Evolutionary conservation across 2,797 vertebrate species (phyloP).

Genomic region (Lithobates pipiens): DNA sequence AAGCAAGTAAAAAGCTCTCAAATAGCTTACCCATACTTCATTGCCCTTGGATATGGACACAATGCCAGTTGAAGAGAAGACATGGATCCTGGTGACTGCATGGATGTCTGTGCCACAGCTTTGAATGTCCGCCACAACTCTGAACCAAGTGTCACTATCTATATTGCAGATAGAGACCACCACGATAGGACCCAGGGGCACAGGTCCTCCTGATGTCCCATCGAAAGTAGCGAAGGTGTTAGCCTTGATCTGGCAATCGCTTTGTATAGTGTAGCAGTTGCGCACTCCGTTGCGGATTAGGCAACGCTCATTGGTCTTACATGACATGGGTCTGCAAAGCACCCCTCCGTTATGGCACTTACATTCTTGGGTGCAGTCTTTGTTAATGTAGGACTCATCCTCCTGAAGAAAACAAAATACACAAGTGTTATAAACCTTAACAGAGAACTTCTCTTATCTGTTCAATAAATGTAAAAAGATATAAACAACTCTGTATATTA

Average conservation of each 20-base stretch:
- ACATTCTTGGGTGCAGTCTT: slow-evolving; percentile 71
- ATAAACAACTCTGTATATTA: too few species aligned
- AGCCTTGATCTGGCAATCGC: slow-evolving; percentile 67
- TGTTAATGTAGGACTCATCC: slow-evolving; percentile 68
- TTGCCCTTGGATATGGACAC: slow-evolving; percentile 74
- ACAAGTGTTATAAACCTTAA: background rate
- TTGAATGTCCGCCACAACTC: slow-evolving; percentile 76
- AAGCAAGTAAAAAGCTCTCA: too few species aligned
- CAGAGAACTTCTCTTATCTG: too few species aligned
- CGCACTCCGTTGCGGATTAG: slow-evolving; percentile 66
- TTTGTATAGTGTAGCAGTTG: slow-evolving; percentile 69
- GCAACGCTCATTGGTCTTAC: slow-evolving; percentile 67
- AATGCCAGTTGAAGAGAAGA: slow-evolving; percentile 71
- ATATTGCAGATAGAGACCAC: slow-evolving; percentile 72
- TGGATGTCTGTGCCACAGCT: slow-evolving; percentile 62
- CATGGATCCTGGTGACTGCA: slow-evolving; percentile 63
- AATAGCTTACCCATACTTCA: slow-evolving; percentile 76
- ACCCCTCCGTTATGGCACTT: slow-evolving; percentile 71
- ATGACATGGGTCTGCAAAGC: slow-evolving; percentile 68
- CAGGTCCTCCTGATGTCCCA: slow-evolving; percentile 65
- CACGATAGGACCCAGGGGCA: slow-evolving; percentile 72
- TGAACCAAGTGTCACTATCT: slow-evolving; percentile 73
- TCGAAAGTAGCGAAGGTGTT: slow-evolving; percentile 76
- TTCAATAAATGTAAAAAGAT: too few species aligned
- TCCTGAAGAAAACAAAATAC: slow-evolving; percentile 64